Conservation (phyloP, 2,888 invertebrate species). For the Patella pellucida region DNA sequence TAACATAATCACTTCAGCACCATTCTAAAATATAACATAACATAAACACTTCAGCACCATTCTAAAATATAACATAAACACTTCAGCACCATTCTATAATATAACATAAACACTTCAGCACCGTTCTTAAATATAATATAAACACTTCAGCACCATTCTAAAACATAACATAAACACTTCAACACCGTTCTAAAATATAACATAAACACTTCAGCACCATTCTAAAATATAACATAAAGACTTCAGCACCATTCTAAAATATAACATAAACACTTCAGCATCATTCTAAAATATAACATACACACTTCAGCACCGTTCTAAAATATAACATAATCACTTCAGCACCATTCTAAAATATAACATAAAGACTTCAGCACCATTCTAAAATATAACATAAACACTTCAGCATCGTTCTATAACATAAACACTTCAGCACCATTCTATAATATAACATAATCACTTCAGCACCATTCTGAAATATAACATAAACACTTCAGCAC, state of each 20-base stretch:
- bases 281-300: conserved; percentile 57
- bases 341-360: neutral
- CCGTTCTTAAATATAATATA: conserved; percentile 22
- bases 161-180: neutral
- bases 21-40: conserved; percentile 23
- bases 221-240: no score
- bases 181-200: no score
- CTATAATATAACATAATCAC: no score
- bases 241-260: no score
- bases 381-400: conserved; percentile 36
- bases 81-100: neutral
- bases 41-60: conserved; percentile 61
- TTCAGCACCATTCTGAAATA: neutral
- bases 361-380: no score
- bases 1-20: no score
- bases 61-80: conserved; percentile 43
- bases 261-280: conserved; percentile 52
- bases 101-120: no score
- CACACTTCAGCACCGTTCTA: no score
- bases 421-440: no score
- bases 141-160: conserved; percentile 66
- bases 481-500: no score
- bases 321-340: no score
- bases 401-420: conserved; percentile 65
- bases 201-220: neutral